phyloP scores from a whole-genome alignment of 2,797 vertebrate genomes.

The Enoplosus armatus region DNA sequence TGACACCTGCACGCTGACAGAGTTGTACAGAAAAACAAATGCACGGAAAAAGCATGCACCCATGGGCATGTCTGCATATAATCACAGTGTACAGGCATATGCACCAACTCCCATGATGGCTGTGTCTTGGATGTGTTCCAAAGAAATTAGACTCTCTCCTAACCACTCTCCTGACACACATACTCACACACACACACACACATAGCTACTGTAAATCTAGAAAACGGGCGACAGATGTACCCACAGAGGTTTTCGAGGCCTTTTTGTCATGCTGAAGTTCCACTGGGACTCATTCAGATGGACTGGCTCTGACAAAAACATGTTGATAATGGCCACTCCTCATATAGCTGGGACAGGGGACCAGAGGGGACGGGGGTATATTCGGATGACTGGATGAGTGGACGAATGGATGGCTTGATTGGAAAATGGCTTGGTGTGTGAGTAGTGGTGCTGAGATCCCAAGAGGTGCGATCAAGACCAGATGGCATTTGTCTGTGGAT shows the following conservation, averaged over 20 bases:
- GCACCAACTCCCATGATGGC: conserved; percentile 24
- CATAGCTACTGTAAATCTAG: conserved; percentile 6
- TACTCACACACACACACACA: conserved; percentile 12
- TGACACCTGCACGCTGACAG: background rate
- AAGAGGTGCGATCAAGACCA: conserved; percentile 50
- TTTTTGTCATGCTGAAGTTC: conserved; percentile 55
- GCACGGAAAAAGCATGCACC: background rate
- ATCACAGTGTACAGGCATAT: conserved; percentile 32
- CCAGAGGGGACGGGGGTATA: background rate
- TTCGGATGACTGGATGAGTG: conserved; percentile 31
- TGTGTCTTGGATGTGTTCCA: conserved; percentile 25
- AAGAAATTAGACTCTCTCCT: conserved; percentile 20
- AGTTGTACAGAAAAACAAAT: background rate
- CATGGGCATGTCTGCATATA: background rate
- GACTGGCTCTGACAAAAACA: conserved; percentile 48
- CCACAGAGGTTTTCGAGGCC: conserved; percentile 29
- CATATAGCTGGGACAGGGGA: conserved; percentile 19
- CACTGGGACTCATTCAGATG: conserved; percentile 51
- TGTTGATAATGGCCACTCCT: conserved; percentile 56
- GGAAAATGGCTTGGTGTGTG: conserved; percentile 27
- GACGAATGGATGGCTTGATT: conserved; percentile 44
- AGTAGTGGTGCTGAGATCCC: conserved; percentile 34
- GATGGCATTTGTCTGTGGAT: conserved; percentile 57
- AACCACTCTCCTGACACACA: background rate
- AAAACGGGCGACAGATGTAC: conserved; percentile 46